phyloP scores from a whole-genome alignment of 2,888 invertebrate species.

The Leuctra nigra region DNA sequence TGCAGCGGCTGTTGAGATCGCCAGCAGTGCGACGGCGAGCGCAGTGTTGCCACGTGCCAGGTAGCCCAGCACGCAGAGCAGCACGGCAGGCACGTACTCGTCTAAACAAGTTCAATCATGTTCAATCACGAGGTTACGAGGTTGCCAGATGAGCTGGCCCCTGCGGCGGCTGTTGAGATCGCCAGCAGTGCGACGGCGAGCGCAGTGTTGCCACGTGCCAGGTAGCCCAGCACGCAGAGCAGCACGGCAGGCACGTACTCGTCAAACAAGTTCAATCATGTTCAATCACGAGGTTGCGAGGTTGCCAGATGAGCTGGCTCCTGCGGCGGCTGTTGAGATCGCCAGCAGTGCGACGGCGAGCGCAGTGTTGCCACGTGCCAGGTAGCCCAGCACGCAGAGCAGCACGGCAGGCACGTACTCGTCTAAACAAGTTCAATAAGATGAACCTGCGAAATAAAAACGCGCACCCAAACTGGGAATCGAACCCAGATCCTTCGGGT shows the following conservation, averaged over 20 bases:
- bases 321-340: conserved; percentile 25
- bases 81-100: conserved; percentile 28
- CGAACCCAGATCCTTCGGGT: no score
- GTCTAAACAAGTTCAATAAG: conserved; percentile 15
- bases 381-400: conserved; percentile 24
- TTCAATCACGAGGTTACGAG: conserved; percentile 25
- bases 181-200: conserved; percentile 26
- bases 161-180: conserved; percentile 25
- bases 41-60: conserved; percentile 19
- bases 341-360: conserved; percentile 26
- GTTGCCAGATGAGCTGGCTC: conserved; percentile 30
- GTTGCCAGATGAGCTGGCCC: conserved; percentile 30
- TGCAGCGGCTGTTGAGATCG: conserved; percentile 24
- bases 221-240: conserved; percentile 24
- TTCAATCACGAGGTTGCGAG: conserved; percentile 25
- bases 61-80: conserved; percentile 25
- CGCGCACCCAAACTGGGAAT: no score
- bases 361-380: conserved; percentile 18
- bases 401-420: conserved; percentile 28
- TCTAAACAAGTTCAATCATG: conserved; percentile 18
- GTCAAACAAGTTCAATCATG: conserved; percentile 13
- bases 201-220: conserved; percentile 18
- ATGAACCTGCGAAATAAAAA: conserved; percentile 14
- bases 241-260: conserved; percentile 28
- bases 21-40: conserved; percentile 26